These are phyloP conservation scores for Catagonus wagneri DNA, from an alignment of 2,113 vertebrate species.

Conservation along the genomic window DNA sequence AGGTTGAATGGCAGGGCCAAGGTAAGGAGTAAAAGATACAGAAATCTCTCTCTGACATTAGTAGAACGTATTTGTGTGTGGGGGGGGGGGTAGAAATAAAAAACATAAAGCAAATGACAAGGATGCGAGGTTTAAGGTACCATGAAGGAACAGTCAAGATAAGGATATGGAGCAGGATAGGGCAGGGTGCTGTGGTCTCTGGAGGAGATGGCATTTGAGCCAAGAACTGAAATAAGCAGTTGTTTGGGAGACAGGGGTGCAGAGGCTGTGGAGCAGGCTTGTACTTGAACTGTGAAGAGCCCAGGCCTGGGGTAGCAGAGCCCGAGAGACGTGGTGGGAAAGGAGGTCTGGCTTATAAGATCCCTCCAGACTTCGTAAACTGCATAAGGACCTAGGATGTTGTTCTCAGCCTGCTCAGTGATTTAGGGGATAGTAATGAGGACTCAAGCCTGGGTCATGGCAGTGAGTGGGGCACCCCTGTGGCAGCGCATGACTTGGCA, in stretches of 20 bases:
- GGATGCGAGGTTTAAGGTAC: neutral
- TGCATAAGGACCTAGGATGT: neutral
- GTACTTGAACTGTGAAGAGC: neutral
- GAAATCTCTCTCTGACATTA: neutral
- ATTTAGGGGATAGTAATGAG: no score
- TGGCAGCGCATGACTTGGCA: rapidly evolving
- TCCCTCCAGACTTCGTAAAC: neutral
- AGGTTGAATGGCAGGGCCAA: neutral
- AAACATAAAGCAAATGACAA: neutral
- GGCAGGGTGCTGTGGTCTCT: neutral
- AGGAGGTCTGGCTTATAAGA: neutral
- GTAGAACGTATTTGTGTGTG: neutral
- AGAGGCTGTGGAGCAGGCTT: neutral
- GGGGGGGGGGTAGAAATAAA: neutral
- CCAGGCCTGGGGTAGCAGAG: neutral
- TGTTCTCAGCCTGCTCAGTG: neutral
- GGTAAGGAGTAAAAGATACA: neutral
- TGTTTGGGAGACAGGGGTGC: neutral
- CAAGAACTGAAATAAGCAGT: neutral
- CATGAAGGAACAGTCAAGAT: neutral
- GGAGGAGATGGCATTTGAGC: neutral
- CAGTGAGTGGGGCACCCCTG: neutral
- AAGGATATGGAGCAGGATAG: neutral
- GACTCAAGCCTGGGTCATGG: neutral
- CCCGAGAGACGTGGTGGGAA: neutral